Conservation (phyloP, 2,888 invertebrate species). For the Dicyrtomina minuta region DNA sequence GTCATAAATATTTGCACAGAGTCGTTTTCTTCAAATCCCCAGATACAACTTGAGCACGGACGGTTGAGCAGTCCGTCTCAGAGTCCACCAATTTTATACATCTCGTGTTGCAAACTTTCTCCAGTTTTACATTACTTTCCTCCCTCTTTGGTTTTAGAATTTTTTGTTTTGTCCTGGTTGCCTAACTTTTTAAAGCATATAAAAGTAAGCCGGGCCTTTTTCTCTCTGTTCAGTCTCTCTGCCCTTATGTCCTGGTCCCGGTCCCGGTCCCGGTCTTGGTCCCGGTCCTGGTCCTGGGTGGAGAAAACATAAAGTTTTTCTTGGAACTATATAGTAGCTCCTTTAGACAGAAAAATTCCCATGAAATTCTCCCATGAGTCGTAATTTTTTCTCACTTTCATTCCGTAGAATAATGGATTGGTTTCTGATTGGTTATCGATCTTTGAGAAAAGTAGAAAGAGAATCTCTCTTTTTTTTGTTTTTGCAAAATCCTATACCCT, state of each 20-base stretch:
- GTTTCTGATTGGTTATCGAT: slow-evolving; percentile 32
- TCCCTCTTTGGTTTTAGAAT: too few relatives aligned
- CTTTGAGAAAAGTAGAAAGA: background rate
- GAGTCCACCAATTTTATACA: slow-evolving; percentile 36
- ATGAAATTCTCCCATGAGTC: slow-evolving; percentile 24
- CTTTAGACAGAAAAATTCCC: background rate
- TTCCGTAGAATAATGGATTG: slow-evolving; percentile 36
- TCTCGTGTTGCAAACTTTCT: slow-evolving; percentile 36
- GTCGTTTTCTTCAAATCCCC: slow-evolving; percentile 38
- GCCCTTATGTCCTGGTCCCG: background rate
- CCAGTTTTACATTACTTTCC: slow-evolving; percentile 7
- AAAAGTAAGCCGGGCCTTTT: too few relatives aligned
- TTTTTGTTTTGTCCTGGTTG: too few relatives aligned
- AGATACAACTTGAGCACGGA: slow-evolving; percentile 40
- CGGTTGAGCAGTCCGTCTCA: slow-evolving; percentile 36
- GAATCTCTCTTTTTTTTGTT: background rate
- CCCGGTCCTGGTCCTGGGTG: background rate
- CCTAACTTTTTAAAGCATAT: too few relatives aligned
- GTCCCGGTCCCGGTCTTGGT: background rate
- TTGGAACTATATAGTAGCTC: background rate
- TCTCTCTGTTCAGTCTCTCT: slow-evolving; percentile 1
- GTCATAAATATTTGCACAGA: slow-evolving; percentile 41
- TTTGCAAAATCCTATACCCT: too few relatives aligned
- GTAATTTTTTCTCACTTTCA: slow-evolving; percentile 35
- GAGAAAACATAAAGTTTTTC: background rate